Evolutionary conservation across 2,113 vertebrate genomes (phyloP), one percentile per base, ranked within the genome.

Genomic region (Gadus macrocephalus): DNA sequence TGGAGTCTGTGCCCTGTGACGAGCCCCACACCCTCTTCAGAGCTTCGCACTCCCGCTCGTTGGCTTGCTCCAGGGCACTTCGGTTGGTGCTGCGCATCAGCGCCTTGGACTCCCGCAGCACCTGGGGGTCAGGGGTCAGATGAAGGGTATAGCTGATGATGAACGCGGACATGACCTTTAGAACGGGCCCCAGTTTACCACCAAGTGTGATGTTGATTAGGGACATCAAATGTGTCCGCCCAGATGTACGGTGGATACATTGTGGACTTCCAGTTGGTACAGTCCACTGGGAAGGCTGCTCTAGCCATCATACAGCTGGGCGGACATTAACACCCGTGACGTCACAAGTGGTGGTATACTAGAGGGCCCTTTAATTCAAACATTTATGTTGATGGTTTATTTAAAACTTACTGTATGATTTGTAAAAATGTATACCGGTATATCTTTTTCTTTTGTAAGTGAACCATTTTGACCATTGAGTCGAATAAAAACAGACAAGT

Each of bases 21-120:
- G 96, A 98, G 56, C 96, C 95, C 96, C 97, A 99, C 69, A 99
- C 93, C 72, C 94, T 94, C 92, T 95, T 96, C 73, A 99, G 84
- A 12, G 94, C 94, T 81, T 98, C 96, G 68, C 96, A 98, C 79
- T 98, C 97, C 0, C 94, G 93, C 86, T 98, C 96, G 1, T 98
- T 99, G 55, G 95, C 94, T 84, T 97, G 95, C 70, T 99, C 96
- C 80, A 99, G 87, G 64, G 95, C 93, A 61, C 89, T 66, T 73
- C 93, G 94, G 92, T 94, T 96, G 78, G 91, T 90, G 78, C 92
- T 96, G 74, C 96, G 93, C 80, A 99, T 92, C 66, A 99, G 88
- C 53, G 94, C 94, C 91, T 99, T 99, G 74, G 97, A 98, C 84
- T 99, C 97, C 79, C 92, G 91, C 81, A 99, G 94, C 76, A 98